phyloP scores from a whole-genome alignment of 2,797 vertebrate genomes.

The Malurus leucopterus region DNA sequence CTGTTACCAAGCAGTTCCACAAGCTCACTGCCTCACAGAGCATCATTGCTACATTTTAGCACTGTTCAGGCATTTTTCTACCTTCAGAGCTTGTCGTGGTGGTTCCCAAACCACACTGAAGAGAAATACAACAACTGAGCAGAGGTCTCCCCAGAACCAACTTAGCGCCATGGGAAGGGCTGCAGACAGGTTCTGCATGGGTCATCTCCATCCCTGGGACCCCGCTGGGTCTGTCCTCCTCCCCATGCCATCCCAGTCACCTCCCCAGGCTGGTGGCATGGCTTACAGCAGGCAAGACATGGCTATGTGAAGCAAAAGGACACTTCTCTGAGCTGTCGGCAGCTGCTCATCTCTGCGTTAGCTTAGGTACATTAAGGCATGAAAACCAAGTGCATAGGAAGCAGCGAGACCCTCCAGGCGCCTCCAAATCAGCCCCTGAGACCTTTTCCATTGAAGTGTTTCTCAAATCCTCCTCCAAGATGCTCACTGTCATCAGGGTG shows the following conservation, averaged over 20 bases:
- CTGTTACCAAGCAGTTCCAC: background rate
- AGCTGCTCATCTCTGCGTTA: background rate
- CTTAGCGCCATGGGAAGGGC: rapidly evolving
- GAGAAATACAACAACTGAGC: background rate
- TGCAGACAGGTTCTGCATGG: background rate
- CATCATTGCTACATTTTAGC: rapidly evolving
- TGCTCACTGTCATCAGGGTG: background rate
- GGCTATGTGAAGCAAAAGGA: constrained; percentile 30
- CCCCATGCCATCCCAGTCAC: rapidly evolving
- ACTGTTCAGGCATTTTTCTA: background rate
- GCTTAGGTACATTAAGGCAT: constrained; percentile 54
- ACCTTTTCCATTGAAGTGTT: background rate
- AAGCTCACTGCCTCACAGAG: background rate
- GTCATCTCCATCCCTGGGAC: background rate
- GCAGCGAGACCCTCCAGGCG: background rate
- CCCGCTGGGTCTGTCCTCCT: rapidly evolving
- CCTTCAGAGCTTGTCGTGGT: background rate
- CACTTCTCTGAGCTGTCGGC: background rate
- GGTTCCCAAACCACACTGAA: background rate
- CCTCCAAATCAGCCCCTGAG: constrained; percentile 19
- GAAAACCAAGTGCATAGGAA: constrained; percentile 52
- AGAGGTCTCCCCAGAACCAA: background rate
- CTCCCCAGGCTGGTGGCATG: background rate
- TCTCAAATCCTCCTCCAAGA: background rate
- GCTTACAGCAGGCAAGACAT: background rate